These are phyloP conservation scores for Cataglyphis livida DNA, from an alignment of 2,888 invertebrate species.

Conservation along the genomic window DNA sequence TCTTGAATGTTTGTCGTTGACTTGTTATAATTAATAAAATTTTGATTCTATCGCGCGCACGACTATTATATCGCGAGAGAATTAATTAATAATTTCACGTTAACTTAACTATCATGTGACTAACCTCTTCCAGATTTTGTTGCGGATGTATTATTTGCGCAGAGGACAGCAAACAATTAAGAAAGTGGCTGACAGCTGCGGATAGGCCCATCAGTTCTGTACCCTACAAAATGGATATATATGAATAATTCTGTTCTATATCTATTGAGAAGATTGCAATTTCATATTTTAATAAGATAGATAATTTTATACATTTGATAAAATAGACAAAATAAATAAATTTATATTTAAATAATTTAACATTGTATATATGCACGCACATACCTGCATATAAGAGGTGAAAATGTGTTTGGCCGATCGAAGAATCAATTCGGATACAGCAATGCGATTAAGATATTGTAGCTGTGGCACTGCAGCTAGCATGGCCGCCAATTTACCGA, in stretches of 20 bases:
- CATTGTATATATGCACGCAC: neutral
- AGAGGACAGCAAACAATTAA: slow-evolving; percentile 97
- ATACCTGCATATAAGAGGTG: slow-evolving; percentile 93
- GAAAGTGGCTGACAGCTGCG: slow-evolving; percentile 96
- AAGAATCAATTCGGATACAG: slow-evolving; percentile 95
- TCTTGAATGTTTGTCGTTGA: neutral
- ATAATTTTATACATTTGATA: neutral
- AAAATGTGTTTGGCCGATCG: slow-evolving; percentile 98
- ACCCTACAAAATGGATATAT: slow-evolving; percentile 86
- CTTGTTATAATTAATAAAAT: neutral
- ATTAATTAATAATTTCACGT: neutral
- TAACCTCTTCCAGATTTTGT: slow-evolving; percentile 90
- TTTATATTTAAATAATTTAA: slow-evolving; percentile 12
- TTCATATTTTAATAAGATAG: neutral
- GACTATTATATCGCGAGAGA: neutral
- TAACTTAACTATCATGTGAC: slow-evolving; percentile 57
- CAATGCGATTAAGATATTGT: slow-evolving; percentile 95
- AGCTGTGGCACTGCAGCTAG: slow-evolving; percentile 92
- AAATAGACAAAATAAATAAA: neutral
- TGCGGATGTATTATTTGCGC: slow-evolving; percentile 90
- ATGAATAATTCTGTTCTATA: neutral
- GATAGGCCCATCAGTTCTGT: slow-evolving; percentile 97
- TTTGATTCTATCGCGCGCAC: neutral
- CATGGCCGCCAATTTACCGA: slow-evolving; percentile 95
- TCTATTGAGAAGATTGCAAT: neutral